Evolutionary conservation across 2,888 invertebrate genomes (phyloP), one percentile per base, ranked within the genome.

Genomic region (Trichopoda pennipes): DNA sequence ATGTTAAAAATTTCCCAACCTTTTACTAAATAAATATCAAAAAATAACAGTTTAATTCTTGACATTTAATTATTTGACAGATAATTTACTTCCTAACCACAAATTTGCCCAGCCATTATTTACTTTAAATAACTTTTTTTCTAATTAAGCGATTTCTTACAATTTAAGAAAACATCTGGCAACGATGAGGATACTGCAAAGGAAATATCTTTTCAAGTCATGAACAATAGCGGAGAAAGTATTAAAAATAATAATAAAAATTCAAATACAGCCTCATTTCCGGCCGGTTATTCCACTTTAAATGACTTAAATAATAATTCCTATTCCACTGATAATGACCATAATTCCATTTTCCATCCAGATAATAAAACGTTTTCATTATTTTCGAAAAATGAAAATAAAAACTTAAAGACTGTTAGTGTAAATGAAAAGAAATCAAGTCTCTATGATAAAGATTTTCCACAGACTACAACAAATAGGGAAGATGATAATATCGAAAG

Each of bases 331-430:
- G 90, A 90, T 76, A 88, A 89, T 55, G 86, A 89, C 17, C 85
- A 87, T 3, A 89, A 88, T 68, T 90, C 91, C 2, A 86, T 89
- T 49, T 90, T 90, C 64, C 87, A 89, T 85, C 87, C 86, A 12
- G 86, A 86, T 42, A 87, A 74, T 23, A 80, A 77, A 56, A 23
- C 72, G 17, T 83, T 72, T 53, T 47, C 69, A 12, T 35, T 47
- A 10, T 68, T 55, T 61, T 17, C 58, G 19, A 19, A 21, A 61
- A 66, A 58, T 28, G 47, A 38, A 56, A 58, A 80, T 21, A 63
- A 49, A 38, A 66, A 53, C 17, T 44, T n/a, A 3, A 86, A 86
- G 56, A 80, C 84, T 9, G 9, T 2, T 16, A 38, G 4, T 28
- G 55, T 49, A 14, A 19, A 8, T 1, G 83, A 84, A 47, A 79